Conservation (phyloP, 1,140 invertebrate species). For the Archivesica marissinica region DNA sequence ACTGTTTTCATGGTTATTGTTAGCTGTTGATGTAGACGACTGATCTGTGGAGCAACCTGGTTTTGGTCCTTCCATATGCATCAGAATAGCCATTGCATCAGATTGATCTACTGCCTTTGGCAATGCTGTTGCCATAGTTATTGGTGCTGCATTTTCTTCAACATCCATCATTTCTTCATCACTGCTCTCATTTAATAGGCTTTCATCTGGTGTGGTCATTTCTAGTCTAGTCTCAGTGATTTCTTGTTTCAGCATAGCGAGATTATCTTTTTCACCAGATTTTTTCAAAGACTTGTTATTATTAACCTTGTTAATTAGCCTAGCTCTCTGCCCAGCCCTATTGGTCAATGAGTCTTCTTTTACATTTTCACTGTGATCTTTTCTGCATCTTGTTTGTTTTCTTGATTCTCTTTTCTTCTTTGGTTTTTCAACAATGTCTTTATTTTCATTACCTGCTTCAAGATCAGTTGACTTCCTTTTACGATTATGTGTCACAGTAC, state of each 20-base stretch:
- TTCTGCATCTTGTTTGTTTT: background rate
- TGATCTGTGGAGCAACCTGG: background rate
- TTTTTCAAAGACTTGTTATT: background rate
- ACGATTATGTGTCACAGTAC: background rate
- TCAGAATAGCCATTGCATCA: constrained; percentile 40
- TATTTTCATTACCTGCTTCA: background rate
- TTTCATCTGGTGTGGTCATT: background rate
- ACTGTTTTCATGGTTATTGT: too few species aligned
- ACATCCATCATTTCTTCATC: constrained; percentile 2
- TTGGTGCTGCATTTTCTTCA: background rate
- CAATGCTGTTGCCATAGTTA: background rate
- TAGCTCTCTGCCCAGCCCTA: background rate
- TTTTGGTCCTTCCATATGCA: constrained; percentile 56
- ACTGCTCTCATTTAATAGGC: too few species aligned
- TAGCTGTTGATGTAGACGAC: constrained; percentile 14
- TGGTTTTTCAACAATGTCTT: background rate
- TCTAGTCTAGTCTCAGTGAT: background rate
- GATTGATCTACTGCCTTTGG: constrained; percentile 38
- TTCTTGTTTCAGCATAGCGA: background rate
- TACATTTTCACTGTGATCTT: background rate
- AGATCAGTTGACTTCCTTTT: background rate
- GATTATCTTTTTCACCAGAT: background rate
- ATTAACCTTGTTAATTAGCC: background rate
- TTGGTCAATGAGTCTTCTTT: background rate
- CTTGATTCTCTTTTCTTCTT: background rate